phyloP scores from a whole-genome alignment of 2,113 vertebrate genomes.

The Chloropsis hardwickii region DNA sequence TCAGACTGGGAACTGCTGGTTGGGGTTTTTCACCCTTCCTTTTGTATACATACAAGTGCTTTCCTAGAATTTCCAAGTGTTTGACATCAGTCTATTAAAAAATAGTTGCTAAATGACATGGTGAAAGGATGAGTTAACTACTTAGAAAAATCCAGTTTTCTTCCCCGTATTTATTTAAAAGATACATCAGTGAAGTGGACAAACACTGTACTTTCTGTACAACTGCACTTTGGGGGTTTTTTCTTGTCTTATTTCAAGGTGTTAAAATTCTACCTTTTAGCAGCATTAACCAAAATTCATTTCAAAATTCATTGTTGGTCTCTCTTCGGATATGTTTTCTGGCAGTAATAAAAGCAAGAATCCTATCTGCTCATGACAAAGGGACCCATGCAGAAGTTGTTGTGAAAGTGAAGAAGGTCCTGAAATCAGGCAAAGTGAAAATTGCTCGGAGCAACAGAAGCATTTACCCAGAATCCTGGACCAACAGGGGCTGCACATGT shows the following conservation, averaged over 20 bases:
- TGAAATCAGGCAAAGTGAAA: conserved; percentile 75
- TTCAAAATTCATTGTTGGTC: background rate
- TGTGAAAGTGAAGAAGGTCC: conserved; percentile 85
- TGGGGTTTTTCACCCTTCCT: background rate
- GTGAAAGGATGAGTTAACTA: background rate
- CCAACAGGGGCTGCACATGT: conserved; percentile 87
- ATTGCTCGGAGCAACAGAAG: conserved; percentile 76
- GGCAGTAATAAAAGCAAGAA: conserved; percentile 85
- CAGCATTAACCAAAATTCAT: background rate
- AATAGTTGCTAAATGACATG: background rate
- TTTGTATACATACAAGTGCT: background rate
- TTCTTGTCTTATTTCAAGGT: background rate
- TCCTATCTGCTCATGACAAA: conserved; percentile 89
- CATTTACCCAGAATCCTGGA: conserved; percentile 88
- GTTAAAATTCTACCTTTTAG: background rate
- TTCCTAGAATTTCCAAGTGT: background rate
- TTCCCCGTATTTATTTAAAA: background rate
- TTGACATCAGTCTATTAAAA: background rate
- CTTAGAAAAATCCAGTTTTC: background rate
- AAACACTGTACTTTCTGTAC: background rate
- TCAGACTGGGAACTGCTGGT: background rate
- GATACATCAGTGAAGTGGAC: background rate
- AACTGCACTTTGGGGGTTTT: background rate
- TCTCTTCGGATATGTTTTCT: background rate
- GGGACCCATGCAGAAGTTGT: conserved; percentile 86